Evolutionary conservation across 2,797 vertebrate genomes (phyloP).

Genomic region (Aplochiton taeniatus): DNA sequence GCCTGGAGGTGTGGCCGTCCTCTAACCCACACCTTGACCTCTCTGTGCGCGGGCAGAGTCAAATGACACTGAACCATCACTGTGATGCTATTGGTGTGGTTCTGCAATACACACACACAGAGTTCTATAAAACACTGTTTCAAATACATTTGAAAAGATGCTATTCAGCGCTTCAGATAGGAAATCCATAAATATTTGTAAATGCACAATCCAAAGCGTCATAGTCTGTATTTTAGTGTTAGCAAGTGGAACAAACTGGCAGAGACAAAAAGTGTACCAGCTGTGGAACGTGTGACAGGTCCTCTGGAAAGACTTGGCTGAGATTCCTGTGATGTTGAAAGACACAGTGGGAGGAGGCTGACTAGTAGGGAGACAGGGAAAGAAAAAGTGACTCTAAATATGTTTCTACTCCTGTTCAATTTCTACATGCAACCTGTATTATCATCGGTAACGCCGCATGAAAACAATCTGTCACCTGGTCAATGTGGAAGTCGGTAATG

Average conservation of each 20-base stretch:
- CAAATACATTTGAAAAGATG: no score
- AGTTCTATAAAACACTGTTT: background rate
- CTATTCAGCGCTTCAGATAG: no score
- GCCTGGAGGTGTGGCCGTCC: conserved; percentile 79
- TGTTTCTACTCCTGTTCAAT: background rate
- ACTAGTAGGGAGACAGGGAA: conserved; percentile 44
- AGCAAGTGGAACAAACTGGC: no score
- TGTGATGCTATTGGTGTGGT: conserved; percentile 79
- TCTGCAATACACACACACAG: conserved; percentile 68
- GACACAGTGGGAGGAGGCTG: conserved; percentile 51
- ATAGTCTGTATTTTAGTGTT: no score
- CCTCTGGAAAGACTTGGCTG: conserved; percentile 65
- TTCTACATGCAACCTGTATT: background rate
- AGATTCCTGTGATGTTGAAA: conserved; percentile 37
- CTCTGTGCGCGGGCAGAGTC: conserved; percentile 72
- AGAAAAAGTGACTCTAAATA: background rate
- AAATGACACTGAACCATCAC: conserved; percentile 77
- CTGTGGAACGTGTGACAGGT: conserved; percentile 78
- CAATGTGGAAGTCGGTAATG: conserved; percentile 68
- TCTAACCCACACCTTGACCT: conserved; percentile 70
- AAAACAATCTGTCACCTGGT: conserved; percentile 67
- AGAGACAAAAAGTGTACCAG: conserved; percentile 72
- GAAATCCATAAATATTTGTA: no score
- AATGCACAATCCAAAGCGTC: no score
- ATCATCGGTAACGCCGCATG: background rate